Conservation (phyloP, 2,113 vertebrate genomes). For the Symphodus melops region DNA sequence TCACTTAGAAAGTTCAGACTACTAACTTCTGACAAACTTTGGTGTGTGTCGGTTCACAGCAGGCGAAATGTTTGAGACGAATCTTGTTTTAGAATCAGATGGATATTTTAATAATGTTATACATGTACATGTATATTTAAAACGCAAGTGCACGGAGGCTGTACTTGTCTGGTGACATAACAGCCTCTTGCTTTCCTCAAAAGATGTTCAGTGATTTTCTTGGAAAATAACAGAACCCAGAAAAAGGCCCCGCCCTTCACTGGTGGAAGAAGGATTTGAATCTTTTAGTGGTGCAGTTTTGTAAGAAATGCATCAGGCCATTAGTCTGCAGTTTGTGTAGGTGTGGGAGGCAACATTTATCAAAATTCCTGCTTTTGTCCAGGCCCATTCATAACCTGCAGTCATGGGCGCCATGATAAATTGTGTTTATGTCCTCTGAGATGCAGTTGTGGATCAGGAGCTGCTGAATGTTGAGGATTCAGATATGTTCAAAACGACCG, state of each 20-base stretch:
- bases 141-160: neutral
- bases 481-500: conserved; percentile 27
- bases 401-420: conserved; percentile 77
- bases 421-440: conserved; percentile 45
- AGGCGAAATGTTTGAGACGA: neutral
- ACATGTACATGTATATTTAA: too few species aligned
- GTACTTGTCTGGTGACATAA: neutral
- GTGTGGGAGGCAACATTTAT: neutral
- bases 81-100: neutral
- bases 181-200: neutral
- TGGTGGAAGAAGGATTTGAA: neutral
- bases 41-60: conserved; percentile 3
- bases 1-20: neutral
- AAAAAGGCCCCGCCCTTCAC: too few species aligned
- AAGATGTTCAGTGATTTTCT: conserved; percentile 26
- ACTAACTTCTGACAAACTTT: conserved; percentile 14
- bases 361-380: neutral
- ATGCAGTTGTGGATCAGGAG: conserved; percentile 4
- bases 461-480: conserved; percentile 4
- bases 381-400: conserved; percentile 73
- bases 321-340: neutral
- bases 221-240: too few species aligned
- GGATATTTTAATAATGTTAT: neutral
- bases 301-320: neutral
- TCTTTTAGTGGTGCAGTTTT: neutral